Evolutionary conservation across 2,888 invertebrate genomes (phyloP).

Genomic region (Machimus atricapillus): DNA sequence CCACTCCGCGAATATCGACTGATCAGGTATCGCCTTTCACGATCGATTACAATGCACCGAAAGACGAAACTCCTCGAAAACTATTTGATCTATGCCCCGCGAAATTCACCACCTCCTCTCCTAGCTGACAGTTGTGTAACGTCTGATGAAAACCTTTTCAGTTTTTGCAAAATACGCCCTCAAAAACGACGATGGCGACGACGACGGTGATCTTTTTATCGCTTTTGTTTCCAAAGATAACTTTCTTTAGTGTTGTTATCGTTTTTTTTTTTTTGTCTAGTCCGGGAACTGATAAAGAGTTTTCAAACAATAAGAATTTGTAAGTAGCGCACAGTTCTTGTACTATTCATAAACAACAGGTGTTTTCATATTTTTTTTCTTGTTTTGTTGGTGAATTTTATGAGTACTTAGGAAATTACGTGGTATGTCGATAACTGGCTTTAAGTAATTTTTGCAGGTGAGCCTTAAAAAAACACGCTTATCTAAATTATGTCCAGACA

Average conservation of each 20-base stretch:
- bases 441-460: not conserved
- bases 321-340: not conserved
- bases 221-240: not conserved
- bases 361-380: not conserved
- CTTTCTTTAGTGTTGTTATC: not conserved
- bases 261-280: not conserved
- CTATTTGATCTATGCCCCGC: not conserved
- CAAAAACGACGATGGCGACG: not conserved
- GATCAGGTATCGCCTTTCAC: conserved; percentile 5
- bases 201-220: not conserved
- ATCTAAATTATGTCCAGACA: not conserved
- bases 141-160: not conserved
- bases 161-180: not conserved
- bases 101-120: not conserved
- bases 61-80: not conserved
- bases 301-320: not conserved
- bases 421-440: not conserved
- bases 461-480: not conserved
- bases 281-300: not conserved
- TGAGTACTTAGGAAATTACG: not conserved
- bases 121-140: not conserved
- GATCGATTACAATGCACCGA: conserved; percentile 21
- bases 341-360: not conserved
- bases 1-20: not conserved
- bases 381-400: not conserved